Base-by-base conservation (phyloP, 2,797 vertebrate species). In the Phalanger gymnotis region DNA sequence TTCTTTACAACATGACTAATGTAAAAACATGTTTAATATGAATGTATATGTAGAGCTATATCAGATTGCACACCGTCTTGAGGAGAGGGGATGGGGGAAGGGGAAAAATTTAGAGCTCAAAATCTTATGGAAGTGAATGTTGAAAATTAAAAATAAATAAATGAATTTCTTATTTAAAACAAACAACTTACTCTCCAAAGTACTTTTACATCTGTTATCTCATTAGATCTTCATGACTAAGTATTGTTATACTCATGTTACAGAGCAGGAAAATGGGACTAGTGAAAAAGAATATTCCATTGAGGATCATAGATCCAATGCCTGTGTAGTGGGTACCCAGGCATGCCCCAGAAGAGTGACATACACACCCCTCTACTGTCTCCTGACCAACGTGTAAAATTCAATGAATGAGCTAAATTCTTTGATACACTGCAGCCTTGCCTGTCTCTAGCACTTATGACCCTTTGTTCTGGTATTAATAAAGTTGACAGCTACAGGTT, bases 131-230 rank as follows among this genome's bases (percentile, higher is more conserved):
- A 54, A 54, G 54, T 54, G 54, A 54, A 54, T 54, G 54, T 16
- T 54, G 54, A 54, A 54, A 54, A 54, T 14, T 54, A 54, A 54
- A 54, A 54, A 54, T 54, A 16, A 16, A 54, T 54, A 54, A 54
- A 54, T 16, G 16, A 54, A 54, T 54, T 54, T 54, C 14, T 54
- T 14, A 54, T 54, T 3, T 54, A 61, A 31, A 61, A 61, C 31
- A 94, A 90, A 16, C 25, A 27, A 53, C 96, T 73, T 90, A 34
- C 30, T 96, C 95, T 53, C 96, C 31, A 92, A 89, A 58, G 10
- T 3, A 53, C 6, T 95, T 95, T 90, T 57, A 9, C 31, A 94
- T 93, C 95, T 95, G 90, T 93, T 81, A 96, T 61, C 92, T 95
- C 58, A 93, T 93, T 95, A 94, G 47, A 57, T 56, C 93, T 73